Percentiles rank a stretch among this genome's conserved stretches.
Conservation (phyloP, 2,113 vertebrate species). For the Festucalex cinctus region DNA sequence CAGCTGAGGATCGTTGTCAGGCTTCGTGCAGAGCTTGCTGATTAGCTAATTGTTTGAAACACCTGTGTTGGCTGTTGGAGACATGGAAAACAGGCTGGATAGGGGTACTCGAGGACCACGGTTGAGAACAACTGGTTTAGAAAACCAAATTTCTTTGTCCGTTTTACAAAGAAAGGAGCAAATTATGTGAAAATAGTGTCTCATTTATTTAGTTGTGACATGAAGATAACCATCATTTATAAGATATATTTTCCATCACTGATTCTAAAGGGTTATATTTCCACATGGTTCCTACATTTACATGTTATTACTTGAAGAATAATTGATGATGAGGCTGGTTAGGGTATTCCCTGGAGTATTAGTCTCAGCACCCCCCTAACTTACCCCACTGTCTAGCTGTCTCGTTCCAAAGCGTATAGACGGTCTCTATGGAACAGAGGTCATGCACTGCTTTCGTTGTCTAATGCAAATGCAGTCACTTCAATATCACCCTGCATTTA, state of each 20-base stretch:
- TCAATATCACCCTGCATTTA: neutral
- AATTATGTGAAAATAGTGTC: too few species aligned
- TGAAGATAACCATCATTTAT: neutral
- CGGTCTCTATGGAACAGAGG: constrained; percentile 11
- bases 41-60: too few species aligned
- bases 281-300: neutral
- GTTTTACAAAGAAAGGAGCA: too few species aligned
- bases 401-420: constrained; percentile 18
- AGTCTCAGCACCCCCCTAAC: constrained; percentile 35
- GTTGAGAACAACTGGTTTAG: too few species aligned
- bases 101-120: too few species aligned
- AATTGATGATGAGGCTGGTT: constrained; percentile 58
- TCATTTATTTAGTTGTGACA: neutral
- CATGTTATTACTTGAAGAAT: constrained; percentile 47
- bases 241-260: neutral
- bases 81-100: too few species aligned
- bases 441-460: constrained; percentile 16
- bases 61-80: too few species aligned
- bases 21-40: too few species aligned
- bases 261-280: neutral
- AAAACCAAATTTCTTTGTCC: too few species aligned
- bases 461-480: neutral
- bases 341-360: constrained; percentile 39
- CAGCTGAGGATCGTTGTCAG: too few species aligned
- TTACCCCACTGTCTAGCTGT: constrained; percentile 40